Conservation (phyloP, 1,140 invertebrate genomes). For the Temnothorax longispinosus region DNA sequence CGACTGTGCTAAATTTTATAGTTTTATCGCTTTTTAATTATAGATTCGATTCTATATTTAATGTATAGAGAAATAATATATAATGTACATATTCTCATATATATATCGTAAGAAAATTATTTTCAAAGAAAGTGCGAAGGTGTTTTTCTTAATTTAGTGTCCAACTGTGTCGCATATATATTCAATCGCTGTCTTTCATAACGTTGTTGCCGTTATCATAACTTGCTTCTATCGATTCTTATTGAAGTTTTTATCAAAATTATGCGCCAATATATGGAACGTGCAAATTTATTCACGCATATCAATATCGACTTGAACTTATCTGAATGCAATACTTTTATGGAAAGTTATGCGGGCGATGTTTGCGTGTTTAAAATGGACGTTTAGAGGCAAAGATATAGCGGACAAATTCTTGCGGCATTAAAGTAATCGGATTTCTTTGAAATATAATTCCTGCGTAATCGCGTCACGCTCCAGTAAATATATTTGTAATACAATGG, state of each 20-base stretch:
- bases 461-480: neutral
- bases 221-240: neutral
- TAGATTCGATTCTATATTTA: slow-evolving; percentile 29
- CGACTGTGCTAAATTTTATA: slow-evolving; percentile 51
- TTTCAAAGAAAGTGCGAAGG: slow-evolving; percentile 44
- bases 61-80: slow-evolving; percentile 19
- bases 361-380: slow-evolving; percentile 42
- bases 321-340: slow-evolving; percentile 32
- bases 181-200: slow-evolving; percentile 17
- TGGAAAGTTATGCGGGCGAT: slow-evolving; percentile 3
- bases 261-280: too few relatives aligned
- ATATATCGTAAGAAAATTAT: slow-evolving; percentile 35
- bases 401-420: slow-evolving; percentile 25
- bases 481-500: slow-evolving; percentile 22
- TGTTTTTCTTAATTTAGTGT: neutral
- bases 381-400: slow-evolving; percentile 22
- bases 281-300: slow-evolving; percentile 1
- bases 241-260: neutral
- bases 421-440: slow-evolving; percentile 1
- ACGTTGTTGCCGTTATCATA: neutral
- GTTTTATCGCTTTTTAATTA: slow-evolving; percentile 34
- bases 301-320: slow-evolving; percentile 34
- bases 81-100: slow-evolving; percentile 45
- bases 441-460: neutral
- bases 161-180: slow-evolving; percentile 4